Conservation (phyloP, 2,113 vertebrate species). For the Myiopsitta monachus region DNA sequence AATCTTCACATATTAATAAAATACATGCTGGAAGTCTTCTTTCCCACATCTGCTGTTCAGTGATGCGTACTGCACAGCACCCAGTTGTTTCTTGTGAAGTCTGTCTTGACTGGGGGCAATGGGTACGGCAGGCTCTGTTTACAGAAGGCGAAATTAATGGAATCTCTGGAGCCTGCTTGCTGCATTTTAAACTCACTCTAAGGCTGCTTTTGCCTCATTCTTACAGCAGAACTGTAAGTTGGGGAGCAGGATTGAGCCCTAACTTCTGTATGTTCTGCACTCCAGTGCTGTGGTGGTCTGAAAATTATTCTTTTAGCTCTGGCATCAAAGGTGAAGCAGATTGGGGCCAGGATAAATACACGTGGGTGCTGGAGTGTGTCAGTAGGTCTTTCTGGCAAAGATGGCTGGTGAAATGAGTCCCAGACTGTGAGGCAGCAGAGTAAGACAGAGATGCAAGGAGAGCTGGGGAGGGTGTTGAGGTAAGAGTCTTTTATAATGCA, state of each 20-base stretch:
- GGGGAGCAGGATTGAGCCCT: not conserved
- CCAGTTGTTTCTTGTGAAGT: not conserved
- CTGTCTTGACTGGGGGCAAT: not conserved
- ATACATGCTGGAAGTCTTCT: not conserved
- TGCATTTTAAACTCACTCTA: not conserved
- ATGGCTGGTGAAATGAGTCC: not conserved
- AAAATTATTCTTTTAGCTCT: not conserved
- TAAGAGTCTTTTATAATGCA: not conserved
- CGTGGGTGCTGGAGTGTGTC: not conserved
- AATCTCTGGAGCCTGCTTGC: not conserved
- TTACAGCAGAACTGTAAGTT: not conserved
- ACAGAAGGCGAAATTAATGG: not conserved
- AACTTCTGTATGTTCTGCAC: not conserved
- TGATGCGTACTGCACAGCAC: not conserved
- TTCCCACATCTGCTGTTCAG: not conserved
- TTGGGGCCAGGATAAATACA: not conserved
- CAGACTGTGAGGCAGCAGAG: not conserved
- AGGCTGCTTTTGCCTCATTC: not conserved
- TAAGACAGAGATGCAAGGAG: not conserved
- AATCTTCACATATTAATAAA: not conserved
- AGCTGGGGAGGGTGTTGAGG: not conserved
- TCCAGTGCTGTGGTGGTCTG: not conserved
- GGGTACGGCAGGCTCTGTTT: not conserved
- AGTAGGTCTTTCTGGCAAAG: not conserved
- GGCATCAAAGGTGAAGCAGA: not conserved